Evolutionary conservation across 1,140 invertebrate species (phyloP).

Genomic region (Solen grandis): DNA sequence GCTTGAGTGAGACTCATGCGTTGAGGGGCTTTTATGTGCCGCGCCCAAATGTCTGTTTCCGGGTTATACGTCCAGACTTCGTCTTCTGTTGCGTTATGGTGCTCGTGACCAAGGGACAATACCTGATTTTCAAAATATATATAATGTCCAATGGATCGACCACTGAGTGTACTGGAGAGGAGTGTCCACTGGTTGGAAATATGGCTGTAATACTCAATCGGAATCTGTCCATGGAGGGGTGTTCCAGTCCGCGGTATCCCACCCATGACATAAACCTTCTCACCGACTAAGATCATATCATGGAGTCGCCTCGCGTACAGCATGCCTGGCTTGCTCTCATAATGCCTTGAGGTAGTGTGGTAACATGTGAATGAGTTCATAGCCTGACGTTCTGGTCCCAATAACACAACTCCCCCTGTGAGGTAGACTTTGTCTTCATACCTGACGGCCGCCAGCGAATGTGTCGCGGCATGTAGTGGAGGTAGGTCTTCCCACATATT

Average conservation of each 20-base stretch:
- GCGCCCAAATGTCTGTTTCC: constrained; percentile 72
- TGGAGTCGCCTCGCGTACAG: constrained; percentile 78
- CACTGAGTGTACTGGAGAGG: constrained; percentile 77
- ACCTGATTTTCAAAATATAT: constrained; percentile 73
- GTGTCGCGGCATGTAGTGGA: constrained; percentile 84
- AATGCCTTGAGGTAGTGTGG: constrained; percentile 69
- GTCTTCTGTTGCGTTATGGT: constrained; percentile 78
- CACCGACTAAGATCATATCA: constrained; percentile 75
- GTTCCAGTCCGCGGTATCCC: constrained; percentile 76
- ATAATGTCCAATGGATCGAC: constrained; percentile 79
- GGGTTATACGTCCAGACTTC: constrained; percentile 78
- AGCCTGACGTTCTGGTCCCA: constrained; percentile 72
- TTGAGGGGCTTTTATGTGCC: constrained; percentile 76
- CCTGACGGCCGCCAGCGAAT: constrained; percentile 74
- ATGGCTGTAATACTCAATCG: constrained; percentile 77
- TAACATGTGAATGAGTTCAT: constrained; percentile 74
- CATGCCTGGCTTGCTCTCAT: constrained; percentile 75
- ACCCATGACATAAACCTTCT: constrained; percentile 75
- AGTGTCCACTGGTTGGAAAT: constrained; percentile 78
- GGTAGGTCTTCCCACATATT: constrained; percentile 90
- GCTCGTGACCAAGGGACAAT: constrained; percentile 78
- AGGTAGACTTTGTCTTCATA: constrained; percentile 74
- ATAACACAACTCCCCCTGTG: constrained; percentile 73
- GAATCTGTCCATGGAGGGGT: constrained; percentile 76
- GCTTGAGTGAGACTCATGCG: constrained; percentile 76